These are phyloP conservation scores for Megastigmus dorsalis DNA, from an alignment of 2,888 invertebrate genomes.

Conservation along the genomic window DNA sequence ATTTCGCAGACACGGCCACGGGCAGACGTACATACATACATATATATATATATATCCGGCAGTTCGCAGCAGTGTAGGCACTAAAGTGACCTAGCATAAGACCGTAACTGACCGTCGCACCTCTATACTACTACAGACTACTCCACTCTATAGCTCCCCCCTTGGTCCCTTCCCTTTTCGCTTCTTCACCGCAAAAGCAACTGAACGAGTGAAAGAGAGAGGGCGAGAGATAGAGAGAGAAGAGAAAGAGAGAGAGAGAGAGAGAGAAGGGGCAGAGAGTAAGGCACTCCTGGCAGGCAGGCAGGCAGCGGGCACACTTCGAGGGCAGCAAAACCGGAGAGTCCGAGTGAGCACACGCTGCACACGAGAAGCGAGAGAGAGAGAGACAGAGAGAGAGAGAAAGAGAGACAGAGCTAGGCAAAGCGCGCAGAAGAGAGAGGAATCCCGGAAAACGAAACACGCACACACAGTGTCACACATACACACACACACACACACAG, in stretches of 20 bases:
- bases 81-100: conserved; percentile 2
- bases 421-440: conserved; percentile 38
- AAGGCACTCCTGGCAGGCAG: too few relatives aligned
- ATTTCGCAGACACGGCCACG: too few relatives aligned
- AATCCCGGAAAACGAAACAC: conserved; percentile 55
- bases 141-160: background rate
- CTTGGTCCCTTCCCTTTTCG: conserved; percentile 15
- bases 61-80: background rate
- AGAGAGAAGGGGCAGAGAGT: too few relatives aligned
- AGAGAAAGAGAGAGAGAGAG: background rate
- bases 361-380: too few relatives aligned
- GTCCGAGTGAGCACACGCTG: too few relatives aligned
- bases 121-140: too few relatives aligned
- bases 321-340: too few relatives aligned
- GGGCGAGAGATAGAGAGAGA: background rate
- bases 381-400: conserved; percentile 4
- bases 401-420: background rate
- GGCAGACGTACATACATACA: too few relatives aligned
- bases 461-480: conserved; percentile 53
- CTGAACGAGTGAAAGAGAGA: background rate
- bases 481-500: conserved; percentile 62
- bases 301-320: too few relatives aligned
- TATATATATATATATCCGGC: too few relatives aligned
- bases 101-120: conserved; percentile 43
- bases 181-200: background rate